These are phyloP conservation scores for Heliothis virescens DNA, from an alignment of 1,140 invertebrate species.

Conservation along the genomic window DNA sequence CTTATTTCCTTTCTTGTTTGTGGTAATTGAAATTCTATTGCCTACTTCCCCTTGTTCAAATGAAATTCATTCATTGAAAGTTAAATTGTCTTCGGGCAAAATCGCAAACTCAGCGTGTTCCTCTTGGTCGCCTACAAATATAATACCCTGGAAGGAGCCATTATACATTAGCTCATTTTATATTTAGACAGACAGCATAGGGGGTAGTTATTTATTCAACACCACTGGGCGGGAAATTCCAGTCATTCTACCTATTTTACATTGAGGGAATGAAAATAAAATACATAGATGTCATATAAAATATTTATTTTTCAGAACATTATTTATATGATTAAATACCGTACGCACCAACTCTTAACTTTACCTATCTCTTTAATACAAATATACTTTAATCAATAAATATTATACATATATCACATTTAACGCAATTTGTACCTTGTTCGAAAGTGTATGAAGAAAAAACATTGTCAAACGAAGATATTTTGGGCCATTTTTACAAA, in stretches of 20 bases:
- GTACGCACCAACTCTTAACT: conserved; percentile 37
- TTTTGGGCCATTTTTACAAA: neutral
- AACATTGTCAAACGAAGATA: conserved; percentile 20
- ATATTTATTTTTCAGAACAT: conserved; percentile 41
- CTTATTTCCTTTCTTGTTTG: neutral
- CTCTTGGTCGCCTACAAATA: too few species aligned
- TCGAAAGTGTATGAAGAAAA: conserved; percentile 45
- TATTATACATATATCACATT: conserved; percentile 66
- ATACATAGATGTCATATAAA: conserved; percentile 15
- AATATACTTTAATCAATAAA: conserved; percentile 35
- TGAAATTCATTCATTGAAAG: too few species aligned
- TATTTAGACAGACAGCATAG: neutral
- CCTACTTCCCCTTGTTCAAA: too few species aligned
- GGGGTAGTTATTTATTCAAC: neutral
- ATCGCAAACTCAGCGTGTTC: too few species aligned
- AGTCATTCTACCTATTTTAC: too few species aligned
- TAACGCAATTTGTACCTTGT: conserved; percentile 68
- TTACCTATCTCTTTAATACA: conserved; percentile 23
- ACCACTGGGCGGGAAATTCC: neutral
- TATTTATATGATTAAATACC: conserved; percentile 31
- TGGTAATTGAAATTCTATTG: neutral
- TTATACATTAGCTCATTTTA: too few species aligned
- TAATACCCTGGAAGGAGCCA: too few species aligned
- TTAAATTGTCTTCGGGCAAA: too few species aligned
- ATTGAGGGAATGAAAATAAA: neutral